These are phyloP conservation scores for Tauraco erythrolophus DNA, from an alignment of 2,113 vertebrate genomes.

Conservation along the genomic window DNA sequence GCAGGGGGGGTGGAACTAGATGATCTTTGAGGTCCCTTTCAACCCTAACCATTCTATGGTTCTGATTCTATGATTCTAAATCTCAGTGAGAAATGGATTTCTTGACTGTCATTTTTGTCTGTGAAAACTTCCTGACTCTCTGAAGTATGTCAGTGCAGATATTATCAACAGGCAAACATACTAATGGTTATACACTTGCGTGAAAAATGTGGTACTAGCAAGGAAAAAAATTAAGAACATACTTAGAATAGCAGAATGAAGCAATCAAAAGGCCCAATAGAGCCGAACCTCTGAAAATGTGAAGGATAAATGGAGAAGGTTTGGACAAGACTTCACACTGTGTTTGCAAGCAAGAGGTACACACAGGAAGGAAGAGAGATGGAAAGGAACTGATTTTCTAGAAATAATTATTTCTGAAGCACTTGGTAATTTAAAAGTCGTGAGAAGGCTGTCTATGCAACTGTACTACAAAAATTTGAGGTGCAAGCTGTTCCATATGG, in stretches of 20 bases:
- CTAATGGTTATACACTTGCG: neutral
- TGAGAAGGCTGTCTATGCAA: neutral
- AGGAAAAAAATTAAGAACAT: neutral
- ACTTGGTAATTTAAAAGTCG: neutral
- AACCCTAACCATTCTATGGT: too few species aligned
- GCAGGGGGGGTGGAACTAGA: too few species aligned
- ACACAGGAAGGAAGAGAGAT: neutral
- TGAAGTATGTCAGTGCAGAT: neutral
- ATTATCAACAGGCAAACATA: neutral
- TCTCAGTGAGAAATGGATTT: neutral
- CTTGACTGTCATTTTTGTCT: neutral
- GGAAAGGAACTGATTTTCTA: neutral
- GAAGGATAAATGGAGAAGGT: neutral
- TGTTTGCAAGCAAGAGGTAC: neutral
- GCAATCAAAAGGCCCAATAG: neutral
- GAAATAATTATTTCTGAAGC: neutral
- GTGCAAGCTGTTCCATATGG: neutral
- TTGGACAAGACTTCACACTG: neutral
- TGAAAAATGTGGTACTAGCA: neutral
- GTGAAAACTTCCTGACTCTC: neutral
- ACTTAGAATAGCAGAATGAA: neutral
- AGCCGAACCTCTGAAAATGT: neutral
- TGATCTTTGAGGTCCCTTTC: too few species aligned
- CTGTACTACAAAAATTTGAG: neutral
- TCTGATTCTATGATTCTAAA: too few species aligned